Base-by-base conservation (phyloP, 2,888 invertebrate species). In the Gasteruption jaculator region DNA sequence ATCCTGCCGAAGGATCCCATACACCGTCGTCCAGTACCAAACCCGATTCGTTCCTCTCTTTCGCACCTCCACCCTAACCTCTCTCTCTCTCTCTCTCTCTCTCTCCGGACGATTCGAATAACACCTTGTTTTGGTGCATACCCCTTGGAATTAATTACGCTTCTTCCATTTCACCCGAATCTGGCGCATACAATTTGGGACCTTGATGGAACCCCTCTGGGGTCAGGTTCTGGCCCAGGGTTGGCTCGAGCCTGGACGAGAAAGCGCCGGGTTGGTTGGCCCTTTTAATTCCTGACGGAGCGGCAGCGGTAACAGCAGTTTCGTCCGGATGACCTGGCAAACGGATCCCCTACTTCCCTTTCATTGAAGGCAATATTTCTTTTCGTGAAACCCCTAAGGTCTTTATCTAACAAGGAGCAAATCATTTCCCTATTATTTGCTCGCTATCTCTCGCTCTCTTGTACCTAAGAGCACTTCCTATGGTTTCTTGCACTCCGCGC, bases 351-450 rank as follows among this genome's bases (percentile, higher is more conserved):
- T 50, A 48, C 45, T 45, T 48, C 48, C 50, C 65, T 67, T 68
- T 63, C 67, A 68, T 61, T 58, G 61, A 57, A 54, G 56, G 63
- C 64, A 63, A 70, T 69, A 70, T 68, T 70, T 70, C 68, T 69
- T 70, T 69, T 62, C 65, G 55, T 61, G 59, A 58, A 60, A 57
- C 61, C 60, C 63, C 58, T 60, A 50, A 57, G 61, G 60, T 61
- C 68, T 70, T 70, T 69, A 69, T 70, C 68, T 68, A 68, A 68
- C 69, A 68, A 68, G 68, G 66, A 70, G 68, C 68, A 68, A 69
- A 70, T 70, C 68, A 70, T 70, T 70, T 70, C 69, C 68, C 69
- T 69, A 69, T 70, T 69, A 70, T 69, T 69, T 68, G 64, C 67
- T 67, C 64, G 65, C 66, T 68, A 68, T 68, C 68, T 61, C 59